Conservation (phyloP, 2,888 invertebrate species). For the Furcula furcula region DNA sequence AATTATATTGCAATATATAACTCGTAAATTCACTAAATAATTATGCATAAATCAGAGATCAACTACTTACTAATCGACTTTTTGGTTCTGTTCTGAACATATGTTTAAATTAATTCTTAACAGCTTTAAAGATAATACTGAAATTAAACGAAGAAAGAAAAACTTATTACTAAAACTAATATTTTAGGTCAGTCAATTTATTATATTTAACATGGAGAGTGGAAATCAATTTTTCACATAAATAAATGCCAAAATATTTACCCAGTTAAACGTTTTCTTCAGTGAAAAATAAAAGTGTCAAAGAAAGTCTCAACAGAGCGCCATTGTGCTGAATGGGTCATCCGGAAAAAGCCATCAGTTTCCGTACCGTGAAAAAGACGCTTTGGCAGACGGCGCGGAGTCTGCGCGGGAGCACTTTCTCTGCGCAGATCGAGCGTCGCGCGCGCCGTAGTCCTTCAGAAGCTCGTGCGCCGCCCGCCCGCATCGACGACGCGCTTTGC, state of each 20-base stretch:
- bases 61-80: too few species aligned
- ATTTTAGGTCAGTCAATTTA: not conserved
- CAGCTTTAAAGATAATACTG: not conserved
- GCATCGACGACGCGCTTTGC: conserved; percentile 30
- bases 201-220: not conserved
- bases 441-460: conserved; percentile 60
- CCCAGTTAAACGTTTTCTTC: conserved; percentile 11
- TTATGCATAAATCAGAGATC: too few species aligned
- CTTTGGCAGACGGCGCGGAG: conserved; percentile 78
- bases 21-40: too few species aligned
- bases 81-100: too few species aligned
- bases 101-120: too few species aligned
- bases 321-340: conserved; percentile 52
- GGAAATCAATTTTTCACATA: not conserved
- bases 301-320: conserved; percentile 23
- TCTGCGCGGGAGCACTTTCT: conserved; percentile 77
- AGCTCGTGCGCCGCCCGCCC: conserved; percentile 60
- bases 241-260: conserved; percentile 12
- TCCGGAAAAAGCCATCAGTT: conserved; percentile 71
- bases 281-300: conserved; percentile 11
- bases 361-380: conserved; percentile 70
- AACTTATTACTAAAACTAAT: not conserved
- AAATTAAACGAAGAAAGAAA: too few species aligned
- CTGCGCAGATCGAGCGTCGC: conserved; percentile 56
- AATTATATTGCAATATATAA: not conserved